Percentiles rank a stretch among this genome's conserved stretches.
Evolutionary conservation across 2,797 vertebrate species (phyloP).

Genomic region (Echiichthys vipera): DNA sequence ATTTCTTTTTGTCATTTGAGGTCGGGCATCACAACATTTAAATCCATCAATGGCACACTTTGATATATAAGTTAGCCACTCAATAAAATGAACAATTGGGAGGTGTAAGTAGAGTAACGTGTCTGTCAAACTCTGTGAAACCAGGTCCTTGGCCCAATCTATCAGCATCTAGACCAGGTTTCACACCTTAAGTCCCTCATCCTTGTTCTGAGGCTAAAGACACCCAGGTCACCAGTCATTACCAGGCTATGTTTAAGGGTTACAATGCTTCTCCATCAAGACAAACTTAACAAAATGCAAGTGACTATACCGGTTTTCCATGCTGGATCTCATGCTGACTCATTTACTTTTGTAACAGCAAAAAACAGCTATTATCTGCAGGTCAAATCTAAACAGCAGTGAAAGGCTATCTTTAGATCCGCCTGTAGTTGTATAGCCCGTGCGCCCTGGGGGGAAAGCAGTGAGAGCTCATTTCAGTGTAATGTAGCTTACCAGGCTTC

Average conservation of each 20-base stretch:
- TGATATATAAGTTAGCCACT: not conserved
- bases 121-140: constrained; percentile 63
- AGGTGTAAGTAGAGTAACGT: constrained; percentile 32
- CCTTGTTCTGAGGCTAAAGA: constrained; percentile 19
- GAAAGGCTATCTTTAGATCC: constrained; percentile 50
- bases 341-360: not conserved
- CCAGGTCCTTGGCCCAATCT: constrained; percentile 43
- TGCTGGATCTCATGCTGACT: not conserved
- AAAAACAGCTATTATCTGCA: constrained; percentile 19
- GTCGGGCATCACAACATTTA: no score
- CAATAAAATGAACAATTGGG: constrained; percentile 9
- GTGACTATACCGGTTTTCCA: not conserved
- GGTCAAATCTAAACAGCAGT: constrained; percentile 36
- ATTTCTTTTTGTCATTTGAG: not conserved
- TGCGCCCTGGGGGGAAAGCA: constrained; percentile 48
- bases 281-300: not conserved
- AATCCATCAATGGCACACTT: not conserved
- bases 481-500: constrained; percentile 81
- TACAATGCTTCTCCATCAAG: not conserved
- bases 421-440: constrained; percentile 31
- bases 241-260: not conserved
- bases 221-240: constrained; percentile 20
- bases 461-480: constrained; percentile 52
- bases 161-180: constrained; percentile 64
- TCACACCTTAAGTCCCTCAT: constrained; percentile 55